Percentiles rank a stretch among this genome's conserved stretches.
Evolutionary conservation across 2,113 vertebrate species (phyloP).

Genomic region (Corythornis vintsioides): DNA sequence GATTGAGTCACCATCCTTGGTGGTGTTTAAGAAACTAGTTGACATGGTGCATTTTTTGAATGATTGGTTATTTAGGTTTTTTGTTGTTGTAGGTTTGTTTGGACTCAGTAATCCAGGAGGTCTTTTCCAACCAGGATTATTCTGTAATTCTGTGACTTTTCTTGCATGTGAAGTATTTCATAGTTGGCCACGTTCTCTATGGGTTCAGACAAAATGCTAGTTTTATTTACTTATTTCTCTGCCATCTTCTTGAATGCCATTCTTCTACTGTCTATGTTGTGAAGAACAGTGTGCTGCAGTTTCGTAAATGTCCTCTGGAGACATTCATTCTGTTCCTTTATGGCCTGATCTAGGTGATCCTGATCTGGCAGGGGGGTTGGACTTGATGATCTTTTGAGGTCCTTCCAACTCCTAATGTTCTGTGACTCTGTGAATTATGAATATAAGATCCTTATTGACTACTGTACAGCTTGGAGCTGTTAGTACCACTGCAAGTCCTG

Average conservation of each 20-base stretch:
- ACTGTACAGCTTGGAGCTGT: not conserved
- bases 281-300: not conserved
- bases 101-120: no score
- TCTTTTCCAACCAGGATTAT: no score
- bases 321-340: no score
- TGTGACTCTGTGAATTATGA: not conserved
- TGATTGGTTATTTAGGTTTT: no score
- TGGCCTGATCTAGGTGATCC: no score
- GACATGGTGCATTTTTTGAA: no score
- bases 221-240: not conserved
- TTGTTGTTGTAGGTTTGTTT: no score
- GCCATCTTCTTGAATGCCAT: not conserved
- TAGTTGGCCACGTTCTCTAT: not conserved
- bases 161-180: not conserved
- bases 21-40: no score
- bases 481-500: not conserved
- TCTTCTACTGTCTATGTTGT: not conserved
- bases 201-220: not conserved
- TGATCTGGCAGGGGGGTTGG: no score
- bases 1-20: no score
- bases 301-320: not conserved
- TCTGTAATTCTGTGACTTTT: not conserved
- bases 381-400: no score
- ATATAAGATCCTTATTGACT: not conserved
- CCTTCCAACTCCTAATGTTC: no score